These are phyloP conservation scores for Eretmocerus hayati DNA, from an alignment of 2,888 invertebrate species.

Conservation along the genomic window DNA sequence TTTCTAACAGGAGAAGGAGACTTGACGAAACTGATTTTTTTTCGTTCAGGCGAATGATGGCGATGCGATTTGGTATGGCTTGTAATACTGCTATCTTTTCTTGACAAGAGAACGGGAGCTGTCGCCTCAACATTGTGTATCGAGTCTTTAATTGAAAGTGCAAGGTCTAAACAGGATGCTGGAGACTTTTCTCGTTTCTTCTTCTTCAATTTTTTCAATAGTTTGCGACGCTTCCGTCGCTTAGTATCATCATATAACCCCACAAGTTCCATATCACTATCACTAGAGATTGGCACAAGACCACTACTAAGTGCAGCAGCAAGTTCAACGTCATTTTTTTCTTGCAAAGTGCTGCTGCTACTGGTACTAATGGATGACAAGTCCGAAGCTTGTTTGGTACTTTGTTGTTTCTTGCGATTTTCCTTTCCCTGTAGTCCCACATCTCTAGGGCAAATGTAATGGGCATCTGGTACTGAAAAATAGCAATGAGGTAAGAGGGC, in stretches of 20 bases:
- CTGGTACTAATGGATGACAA: conserved; percentile 21
- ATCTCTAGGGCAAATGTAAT: too few species aligned
- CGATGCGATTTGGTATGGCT: conserved; percentile 1
- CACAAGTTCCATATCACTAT: conserved; percentile 42
- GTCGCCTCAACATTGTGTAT: conserved; percentile 8
- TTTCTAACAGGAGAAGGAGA: not conserved
- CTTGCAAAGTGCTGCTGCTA: conserved; percentile 26
- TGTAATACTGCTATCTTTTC: not conserved
- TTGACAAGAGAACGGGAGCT: not conserved
- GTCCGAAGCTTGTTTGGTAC: conserved; percentile 32
- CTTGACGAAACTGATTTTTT: not conserved
- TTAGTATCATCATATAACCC: conserved; percentile 23
- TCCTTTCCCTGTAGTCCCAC: conserved; percentile 41
- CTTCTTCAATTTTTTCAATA: conserved; percentile 26
- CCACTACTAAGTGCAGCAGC: conserved; percentile 25
- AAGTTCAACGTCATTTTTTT: conserved; percentile 28
- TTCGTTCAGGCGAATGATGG: conserved; percentile 7
- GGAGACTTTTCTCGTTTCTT: conserved; percentile 16
- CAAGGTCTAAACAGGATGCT: conserved; percentile 2
- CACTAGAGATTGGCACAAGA: conserved; percentile 42
- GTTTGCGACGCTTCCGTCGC: not conserved
- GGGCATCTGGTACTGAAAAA: too few species aligned
- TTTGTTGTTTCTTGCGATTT: conserved; percentile 31
- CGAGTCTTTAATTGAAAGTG: conserved; percentile 9
- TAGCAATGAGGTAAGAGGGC: too few species aligned